Evolutionary conservation across 2,888 invertebrate genomes (phyloP).

Genomic region (Rotaria magnacalcarata): DNA sequence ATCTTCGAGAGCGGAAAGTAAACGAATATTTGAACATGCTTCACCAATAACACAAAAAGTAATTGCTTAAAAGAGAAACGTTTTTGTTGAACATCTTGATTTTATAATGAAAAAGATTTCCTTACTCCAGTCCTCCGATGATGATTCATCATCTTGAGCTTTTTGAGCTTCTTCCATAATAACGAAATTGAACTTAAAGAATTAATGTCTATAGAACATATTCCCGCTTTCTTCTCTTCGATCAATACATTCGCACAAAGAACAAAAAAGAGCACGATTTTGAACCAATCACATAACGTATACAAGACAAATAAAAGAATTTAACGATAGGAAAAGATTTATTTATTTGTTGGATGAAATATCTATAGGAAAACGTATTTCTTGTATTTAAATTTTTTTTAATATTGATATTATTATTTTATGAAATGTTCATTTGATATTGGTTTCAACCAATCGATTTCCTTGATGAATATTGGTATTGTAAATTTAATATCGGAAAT

Average conservation of each 20-base stretch:
- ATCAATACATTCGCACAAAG: constrained; percentile 19
- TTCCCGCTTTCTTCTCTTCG: constrained; percentile 7
- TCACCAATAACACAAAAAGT: constrained; percentile 16
- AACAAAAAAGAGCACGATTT: not conserved
- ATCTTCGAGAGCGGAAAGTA: constrained; percentile 2
- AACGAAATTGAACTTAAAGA: not conserved
- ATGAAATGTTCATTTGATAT: not conserved
- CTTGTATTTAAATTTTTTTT: not conserved
- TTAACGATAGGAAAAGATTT: too few species aligned
- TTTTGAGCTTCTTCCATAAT: constrained; percentile 2
- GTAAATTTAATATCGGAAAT: not conserved
- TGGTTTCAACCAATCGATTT: not conserved
- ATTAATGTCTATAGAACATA: not conserved
- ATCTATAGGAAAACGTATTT: not conserved
- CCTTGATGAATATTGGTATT: too few species aligned
- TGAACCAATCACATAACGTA: not conserved
- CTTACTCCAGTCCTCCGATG: constrained; percentile 30
- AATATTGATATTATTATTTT: not conserved
- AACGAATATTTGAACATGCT: constrained; percentile 13
- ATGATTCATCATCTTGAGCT: constrained; percentile 10
- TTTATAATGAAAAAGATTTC: not conserved
- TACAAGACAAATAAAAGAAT: too few species aligned
- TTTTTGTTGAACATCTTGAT: too few species aligned
- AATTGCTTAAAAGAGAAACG: not conserved
- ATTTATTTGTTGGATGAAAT: too few species aligned